Base-by-base conservation (phyloP, 2,113 vertebrate species). In the Microtus montanus region DNA sequence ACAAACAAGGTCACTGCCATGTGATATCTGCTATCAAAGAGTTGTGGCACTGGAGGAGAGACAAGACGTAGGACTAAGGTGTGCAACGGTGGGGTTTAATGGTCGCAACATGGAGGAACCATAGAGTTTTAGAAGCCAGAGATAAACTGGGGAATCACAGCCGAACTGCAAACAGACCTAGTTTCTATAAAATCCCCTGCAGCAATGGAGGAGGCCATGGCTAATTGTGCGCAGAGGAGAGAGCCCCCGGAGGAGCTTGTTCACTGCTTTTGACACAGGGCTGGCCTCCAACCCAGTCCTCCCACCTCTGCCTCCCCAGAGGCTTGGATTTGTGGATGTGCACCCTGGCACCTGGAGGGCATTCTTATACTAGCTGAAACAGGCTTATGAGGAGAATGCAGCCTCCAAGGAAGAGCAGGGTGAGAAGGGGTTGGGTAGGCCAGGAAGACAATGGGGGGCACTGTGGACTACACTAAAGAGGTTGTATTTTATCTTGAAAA, bases 1-100 rank as follows among this genome's bases (percentile, higher is more conserved):
- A 97, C 47, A 88, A 87, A 52, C 44, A 94, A 96, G 44, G 28
- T 33, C 8, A 64, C 84, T 93, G 38, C 70, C 61, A 80, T 92
- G 54, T 86, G 52, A 11, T 82, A 33, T 17, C 61, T 92, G 63
- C 11, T 58, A 22, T 74, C 54, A 79, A 68, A 83, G 33, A 73
- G 26, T 24, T 82, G 86, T 30, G 77, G n/a, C 38, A 13, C 61
- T n/a, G 2, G 66, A 58, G 12, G 12, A 75, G 26, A 63, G 61
- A 68, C 26, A 86, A 70, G 78, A 4, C 35, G n/a, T 49, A 83
- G 64, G 28, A 1, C 71, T 77, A 94, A 71, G 49, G 74, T 4
- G 17, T 33, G 28, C 22, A 82, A 2, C 20, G 41, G 73, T 63
- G 38, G 3, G 10, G 41, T 95, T 63, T 63, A 75, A n/a, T 80